Evolutionary conservation across 2,797 vertebrate genomes (phyloP).

Genomic region (Lepus oiostolus): DNA sequence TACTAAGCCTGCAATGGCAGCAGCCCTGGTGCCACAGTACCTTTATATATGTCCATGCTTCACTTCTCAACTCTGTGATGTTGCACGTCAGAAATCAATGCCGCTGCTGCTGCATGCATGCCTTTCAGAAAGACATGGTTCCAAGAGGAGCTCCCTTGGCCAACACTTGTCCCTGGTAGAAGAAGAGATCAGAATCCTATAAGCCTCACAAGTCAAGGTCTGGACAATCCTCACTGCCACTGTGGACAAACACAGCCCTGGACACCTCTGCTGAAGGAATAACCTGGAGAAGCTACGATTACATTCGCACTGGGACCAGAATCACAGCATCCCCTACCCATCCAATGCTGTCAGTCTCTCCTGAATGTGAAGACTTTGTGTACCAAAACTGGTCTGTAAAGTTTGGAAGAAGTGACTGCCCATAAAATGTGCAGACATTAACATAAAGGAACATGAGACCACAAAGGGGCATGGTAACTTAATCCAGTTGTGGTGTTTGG

Average conservation of each 20-base stretch:
- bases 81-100: background rate
- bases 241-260: background rate
- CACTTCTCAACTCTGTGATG: background rate
- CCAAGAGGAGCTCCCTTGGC: background rate
- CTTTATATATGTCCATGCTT: background rate
- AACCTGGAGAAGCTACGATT: background rate
- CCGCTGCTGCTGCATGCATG: background rate
- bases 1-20: background rate
- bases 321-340: no score
- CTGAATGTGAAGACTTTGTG: background rate
- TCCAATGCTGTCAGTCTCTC: background rate
- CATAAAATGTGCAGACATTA: background rate
- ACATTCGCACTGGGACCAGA: no score
- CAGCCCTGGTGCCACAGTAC: background rate
- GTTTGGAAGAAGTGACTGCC: background rate
- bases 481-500: no score
- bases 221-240: background rate
- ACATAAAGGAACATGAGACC: background rate
- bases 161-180: background rate
- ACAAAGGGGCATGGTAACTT: background rate
- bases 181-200: background rate
- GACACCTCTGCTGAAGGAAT: background rate
- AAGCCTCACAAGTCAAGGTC: background rate
- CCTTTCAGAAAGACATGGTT: background rate
- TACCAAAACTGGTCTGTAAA: background rate